Percentiles rank a stretch among this genome's conserved stretches.
These are phyloP conservation scores for Colostygia pectinataria DNA, from an alignment of 2,888 invertebrate genomes.

Conservation along the genomic window DNA sequence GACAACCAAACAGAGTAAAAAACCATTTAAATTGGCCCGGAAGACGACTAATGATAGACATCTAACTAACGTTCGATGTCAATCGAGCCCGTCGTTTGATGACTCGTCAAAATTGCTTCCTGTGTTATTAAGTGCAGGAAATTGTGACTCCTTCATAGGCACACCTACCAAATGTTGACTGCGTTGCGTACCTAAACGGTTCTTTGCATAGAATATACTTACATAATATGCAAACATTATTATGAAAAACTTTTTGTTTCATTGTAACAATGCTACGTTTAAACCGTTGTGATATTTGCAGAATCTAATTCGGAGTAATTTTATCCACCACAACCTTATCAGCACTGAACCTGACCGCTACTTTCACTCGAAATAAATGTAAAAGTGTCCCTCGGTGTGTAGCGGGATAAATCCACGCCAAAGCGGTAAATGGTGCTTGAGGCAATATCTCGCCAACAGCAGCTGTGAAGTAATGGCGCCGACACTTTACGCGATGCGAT, in stretches of 20 bases:
- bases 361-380: slow-evolving; percentile 45
- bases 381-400: slow-evolving; percentile 54
- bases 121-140: slow-evolving; percentile 82
- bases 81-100: slow-evolving; percentile 77
- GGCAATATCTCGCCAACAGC: slow-evolving; percentile 79
- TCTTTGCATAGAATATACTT: slow-evolving; percentile 8
- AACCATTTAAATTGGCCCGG: slow-evolving; percentile 49
- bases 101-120: slow-evolving; percentile 82
- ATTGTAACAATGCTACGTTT: no score
- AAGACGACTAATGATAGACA: slow-evolving; percentile 62
- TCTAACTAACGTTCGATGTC: slow-evolving; percentile 58
- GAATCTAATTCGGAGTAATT: slow-evolving; percentile 1
- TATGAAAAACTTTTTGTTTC: no score
- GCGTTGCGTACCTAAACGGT: slow-evolving; percentile 40
- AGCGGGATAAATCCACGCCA: slow-evolving; percentile 66
- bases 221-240: neutral
- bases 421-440: slow-evolving; percentile 70
- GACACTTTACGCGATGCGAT: slow-evolving; percentile 82
- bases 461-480: slow-evolving; percentile 80
- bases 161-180: slow-evolving; percentile 70
- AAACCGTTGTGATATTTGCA: neutral
- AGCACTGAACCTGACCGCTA: slow-evolving; percentile 33
- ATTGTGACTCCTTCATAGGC: slow-evolving; percentile 79
- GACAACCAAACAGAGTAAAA: slow-evolving; percentile 19
- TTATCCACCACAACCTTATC: slow-evolving; percentile 15